These are phyloP conservation scores for Lamprologus callipterus DNA, from an alignment of 2,113 vertebrate genomes.

Conservation along the genomic window DNA sequence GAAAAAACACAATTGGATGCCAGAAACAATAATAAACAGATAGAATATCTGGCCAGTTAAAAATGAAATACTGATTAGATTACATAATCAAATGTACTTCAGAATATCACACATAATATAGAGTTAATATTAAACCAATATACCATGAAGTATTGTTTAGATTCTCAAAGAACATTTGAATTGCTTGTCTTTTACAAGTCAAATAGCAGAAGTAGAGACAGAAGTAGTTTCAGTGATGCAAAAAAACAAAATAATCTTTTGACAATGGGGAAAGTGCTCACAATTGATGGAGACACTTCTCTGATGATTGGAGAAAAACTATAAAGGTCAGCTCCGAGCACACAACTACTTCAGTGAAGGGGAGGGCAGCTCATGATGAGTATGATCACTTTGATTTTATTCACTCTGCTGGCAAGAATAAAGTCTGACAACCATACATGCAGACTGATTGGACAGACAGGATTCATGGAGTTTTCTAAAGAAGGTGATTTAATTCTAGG, in stretches of 20 bases:
- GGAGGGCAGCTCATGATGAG: slow-evolving; percentile 28
- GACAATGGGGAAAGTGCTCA: background rate
- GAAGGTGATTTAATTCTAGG: slow-evolving; percentile 56
- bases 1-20: background rate
- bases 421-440: slow-evolving; percentile 42
- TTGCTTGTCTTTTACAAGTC: background rate
- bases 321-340: slow-evolving; percentile 13
- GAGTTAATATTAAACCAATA: background rate
- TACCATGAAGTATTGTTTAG: background rate
- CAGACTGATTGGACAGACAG: slow-evolving; percentile 41
- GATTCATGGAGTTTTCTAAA: slow-evolving; percentile 46
- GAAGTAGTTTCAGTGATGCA: background rate
- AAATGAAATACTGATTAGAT: background rate
- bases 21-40: background rate
- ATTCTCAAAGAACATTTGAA: background rate
- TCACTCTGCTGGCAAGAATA: slow-evolving; percentile 8
- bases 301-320: background rate
- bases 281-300: background rate
- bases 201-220: background rate
- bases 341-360: background rate
- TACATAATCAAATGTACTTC: background rate
- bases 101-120: background rate
- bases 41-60: background rate
- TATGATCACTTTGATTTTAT: slow-evolving; percentile 15
- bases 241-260: background rate